phyloP scores from a whole-genome alignment of 2,888 invertebrate genomes.

The Mallateleia sp. region DNA sequence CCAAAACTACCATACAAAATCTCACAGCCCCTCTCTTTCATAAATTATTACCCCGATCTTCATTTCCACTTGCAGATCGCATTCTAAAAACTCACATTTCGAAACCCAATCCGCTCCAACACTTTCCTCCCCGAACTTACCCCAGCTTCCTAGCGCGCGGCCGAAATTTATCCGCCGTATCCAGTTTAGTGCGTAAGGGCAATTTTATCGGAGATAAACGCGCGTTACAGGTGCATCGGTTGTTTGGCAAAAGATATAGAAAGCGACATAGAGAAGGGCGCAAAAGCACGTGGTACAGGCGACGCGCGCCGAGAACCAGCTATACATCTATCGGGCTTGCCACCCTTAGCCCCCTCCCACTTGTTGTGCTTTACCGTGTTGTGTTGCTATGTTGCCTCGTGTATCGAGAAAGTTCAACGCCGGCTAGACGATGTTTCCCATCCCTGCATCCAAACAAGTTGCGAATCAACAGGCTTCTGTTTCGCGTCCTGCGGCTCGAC shows the following conservation, averaged over 20 bases:
- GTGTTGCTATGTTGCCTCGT: conserved; percentile 89
- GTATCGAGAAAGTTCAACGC: conserved; percentile 90
- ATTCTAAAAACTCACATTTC: no score
- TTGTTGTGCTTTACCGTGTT: conserved; percentile 89
- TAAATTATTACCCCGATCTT: no score
- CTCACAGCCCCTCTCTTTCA: no score
- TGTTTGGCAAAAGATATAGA: conserved; percentile 86
- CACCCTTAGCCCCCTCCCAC: conserved; percentile 87
- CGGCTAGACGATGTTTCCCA: conserved; percentile 89
- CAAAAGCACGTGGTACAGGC: conserved; percentile 87
- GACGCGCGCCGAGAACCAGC: conserved; percentile 87
- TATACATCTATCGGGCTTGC: conserved; percentile 88
- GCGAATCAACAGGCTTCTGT: conserved; percentile 88
- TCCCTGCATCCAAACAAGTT: conserved; percentile 81
- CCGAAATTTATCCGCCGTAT: background rate
- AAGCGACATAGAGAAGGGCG: conserved; percentile 77
- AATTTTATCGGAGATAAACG: background rate
- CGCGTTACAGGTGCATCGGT: conserved; percentile 76
- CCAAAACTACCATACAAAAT: no score
- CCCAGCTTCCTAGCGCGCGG: no score
- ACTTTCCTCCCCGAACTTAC: no score
- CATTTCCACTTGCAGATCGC: no score
- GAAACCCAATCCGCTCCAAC: no score
- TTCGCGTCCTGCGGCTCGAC: conserved; percentile 47
- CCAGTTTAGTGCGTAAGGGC: background rate